Evolutionary conservation across 2,113 vertebrate genomes (phyloP), one percentile per base, ranked within the genome.

Genomic region (Origma solitaria): DNA sequence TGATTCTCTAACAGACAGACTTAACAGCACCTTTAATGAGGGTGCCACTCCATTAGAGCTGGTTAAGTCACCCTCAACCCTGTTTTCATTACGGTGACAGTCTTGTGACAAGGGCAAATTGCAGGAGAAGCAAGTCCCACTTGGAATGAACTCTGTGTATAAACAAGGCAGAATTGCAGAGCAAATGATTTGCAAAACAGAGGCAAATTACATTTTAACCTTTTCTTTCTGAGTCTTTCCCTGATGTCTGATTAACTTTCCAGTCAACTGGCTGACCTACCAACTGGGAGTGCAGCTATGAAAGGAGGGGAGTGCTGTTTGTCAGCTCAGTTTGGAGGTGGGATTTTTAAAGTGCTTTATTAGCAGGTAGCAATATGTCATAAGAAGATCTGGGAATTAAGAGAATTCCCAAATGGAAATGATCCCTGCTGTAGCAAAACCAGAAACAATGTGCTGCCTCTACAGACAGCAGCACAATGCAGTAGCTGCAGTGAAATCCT

Each of bases 51-150:
- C 79, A 94, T 96, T 95, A 96, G 82, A 92, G 88, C 86, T 86
- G 90, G 92, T 90, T 94, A 95, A 96, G 65, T 92, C 88, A 94
- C 92, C 95, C 94, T 95, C 92, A 96, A 92, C 96, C 93, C n/a
- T 92, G 76, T 81, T 91, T 94, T 95, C 95, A 92, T 94, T 95
- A 95, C 0, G 0, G 94, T 94, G 92, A 94, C 96, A 93, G 85
- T 86, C 75, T 72, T 91, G 75, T 96, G 94, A 96, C 92, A 95
- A 96, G 96, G 89, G 87, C 89, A 96, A 90, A 94, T 91, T 95
- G 89, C 92, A 75, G 69, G 33, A 94, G 95, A 95, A 95, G 79
- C 53, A 70, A 92, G 89, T 92, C 85, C 78, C 90, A 78, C 73
- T 92, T 94, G 88, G 82, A 96, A 94, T 88, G 90, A 96, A 81